Evolutionary conservation across 2,888 invertebrate species (phyloP).

Genomic region (Stenodera caucasica): DNA sequence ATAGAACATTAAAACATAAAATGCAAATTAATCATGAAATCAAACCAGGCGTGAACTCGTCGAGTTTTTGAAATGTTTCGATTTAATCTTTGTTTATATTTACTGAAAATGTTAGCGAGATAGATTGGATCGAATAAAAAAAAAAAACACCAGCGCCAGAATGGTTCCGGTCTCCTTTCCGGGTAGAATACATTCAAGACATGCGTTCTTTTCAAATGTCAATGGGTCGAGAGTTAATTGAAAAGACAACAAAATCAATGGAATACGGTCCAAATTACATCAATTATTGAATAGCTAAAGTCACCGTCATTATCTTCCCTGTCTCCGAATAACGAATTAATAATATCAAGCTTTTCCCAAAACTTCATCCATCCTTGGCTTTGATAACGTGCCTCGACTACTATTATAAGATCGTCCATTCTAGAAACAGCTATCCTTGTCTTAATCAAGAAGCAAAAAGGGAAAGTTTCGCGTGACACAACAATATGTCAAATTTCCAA

Average conservation of each 20-base stretch:
- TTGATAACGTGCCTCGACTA: not conserved
- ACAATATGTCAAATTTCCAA: constrained; percentile 27
- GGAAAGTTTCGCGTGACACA: constrained; percentile 32
- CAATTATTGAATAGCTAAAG: not conserved
- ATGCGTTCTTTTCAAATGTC: not conserved
- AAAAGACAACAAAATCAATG: constrained; percentile 28
- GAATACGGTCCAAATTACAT: constrained; percentile 22
- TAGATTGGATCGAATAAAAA: not conserved
- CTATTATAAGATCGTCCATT: not conserved
- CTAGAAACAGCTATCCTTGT: not conserved
- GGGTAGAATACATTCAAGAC: not conserved
- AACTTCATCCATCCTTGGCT: not conserved
- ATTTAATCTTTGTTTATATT: not conserved
- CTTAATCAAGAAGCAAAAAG: not conserved
- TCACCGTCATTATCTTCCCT: not conserved
- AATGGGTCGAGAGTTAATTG: constrained; percentile 14
- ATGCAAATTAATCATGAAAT: not conserved
- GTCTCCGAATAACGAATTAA: not conserved
- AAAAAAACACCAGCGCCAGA: not conserved
- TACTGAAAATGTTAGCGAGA: not conserved
- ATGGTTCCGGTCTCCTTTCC: not conserved
- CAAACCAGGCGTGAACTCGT: not conserved
- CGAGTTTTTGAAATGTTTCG: not conserved
- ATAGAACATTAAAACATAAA: not conserved
- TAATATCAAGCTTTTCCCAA: not conserved